Conservation (phyloP, 2,888 invertebrate species). For the Dorcus hopei region DNA sequence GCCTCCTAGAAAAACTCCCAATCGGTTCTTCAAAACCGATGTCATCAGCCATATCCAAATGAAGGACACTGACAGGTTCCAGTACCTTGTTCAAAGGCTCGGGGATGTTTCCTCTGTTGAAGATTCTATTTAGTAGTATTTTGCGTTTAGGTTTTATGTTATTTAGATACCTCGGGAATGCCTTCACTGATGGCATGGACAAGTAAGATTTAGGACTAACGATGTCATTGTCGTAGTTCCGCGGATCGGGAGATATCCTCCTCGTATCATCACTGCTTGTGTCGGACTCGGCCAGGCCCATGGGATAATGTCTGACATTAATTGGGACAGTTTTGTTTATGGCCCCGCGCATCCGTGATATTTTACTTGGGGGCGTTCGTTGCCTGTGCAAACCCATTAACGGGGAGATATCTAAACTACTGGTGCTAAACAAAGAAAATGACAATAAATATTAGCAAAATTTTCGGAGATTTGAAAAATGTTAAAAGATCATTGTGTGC, state of each 20-base stretch:
- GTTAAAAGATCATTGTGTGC: neutral
- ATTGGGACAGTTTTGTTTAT: constrained; percentile 44
- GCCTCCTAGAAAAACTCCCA: constrained; percentile 20
- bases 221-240: constrained; percentile 41
- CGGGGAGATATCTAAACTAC: constrained; percentile 46
- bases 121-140: neutral
- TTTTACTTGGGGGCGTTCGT: constrained; percentile 30
- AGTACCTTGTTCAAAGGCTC: constrained; percentile 76
- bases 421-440: constrained; percentile 28
- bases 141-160: constrained; percentile 3
- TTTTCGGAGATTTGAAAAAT: neutral
- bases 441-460: neutral
- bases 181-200: constrained; percentile 81
- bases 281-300: constrained; percentile 34
- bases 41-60: constrained; percentile 58
- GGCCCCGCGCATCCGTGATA: constrained; percentile 40
- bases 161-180: constrained; percentile 68
- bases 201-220: constrained; percentile 71
- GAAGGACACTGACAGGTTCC: constrained; percentile 74
- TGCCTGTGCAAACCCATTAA: constrained; percentile 41
- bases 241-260: constrained; percentile 37
- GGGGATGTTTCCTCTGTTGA: constrained; percentile 64
- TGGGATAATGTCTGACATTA: constrained; percentile 16
- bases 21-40: constrained; percentile 26
- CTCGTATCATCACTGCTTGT: constrained; percentile 35